Conservation (phyloP, 2,888 invertebrate genomes). For the Tenthredo notha region DNA sequence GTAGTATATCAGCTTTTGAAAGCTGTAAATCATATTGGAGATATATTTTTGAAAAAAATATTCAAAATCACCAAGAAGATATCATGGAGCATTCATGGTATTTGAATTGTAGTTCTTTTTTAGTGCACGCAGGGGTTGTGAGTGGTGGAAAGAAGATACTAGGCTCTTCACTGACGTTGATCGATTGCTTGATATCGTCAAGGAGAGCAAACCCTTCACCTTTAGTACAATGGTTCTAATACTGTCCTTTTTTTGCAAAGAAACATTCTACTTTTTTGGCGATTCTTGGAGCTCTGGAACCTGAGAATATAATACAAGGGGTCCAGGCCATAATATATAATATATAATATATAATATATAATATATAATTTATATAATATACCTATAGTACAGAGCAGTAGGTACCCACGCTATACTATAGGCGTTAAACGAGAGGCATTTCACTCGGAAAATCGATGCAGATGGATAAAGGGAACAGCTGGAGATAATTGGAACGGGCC, state of each 20-base stretch:
- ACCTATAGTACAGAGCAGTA: not conserved
- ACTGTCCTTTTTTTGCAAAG: constrained; percentile 13
- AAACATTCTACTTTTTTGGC: constrained; percentile 21
- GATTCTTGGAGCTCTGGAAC: not conserved
- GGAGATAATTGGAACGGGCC: constrained; percentile 25
- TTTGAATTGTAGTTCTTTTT: constrained; percentile 12
- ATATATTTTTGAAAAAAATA: not conserved
- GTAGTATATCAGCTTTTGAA: not conserved
- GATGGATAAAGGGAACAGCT: constrained; percentile 28
- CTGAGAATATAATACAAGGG: constrained; percentile 1
- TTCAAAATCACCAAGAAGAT: not conserved
- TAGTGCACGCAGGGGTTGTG: not conserved
- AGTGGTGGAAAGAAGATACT: not conserved
- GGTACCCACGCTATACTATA: not conserved
- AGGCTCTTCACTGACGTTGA: constrained; percentile 24
- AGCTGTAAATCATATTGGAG: not conserved
- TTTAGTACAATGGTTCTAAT: constrained; percentile 10
- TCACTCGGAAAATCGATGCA: constrained; percentile 36
- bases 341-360: not conserved
- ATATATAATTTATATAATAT: not conserved
- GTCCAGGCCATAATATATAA: not conserved
- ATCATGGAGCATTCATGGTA: not conserved
- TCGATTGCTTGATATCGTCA: constrained; percentile 33
- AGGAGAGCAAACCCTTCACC: not conserved
- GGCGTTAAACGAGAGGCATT: constrained; percentile 20